Conservation (phyloP, 2,888 invertebrate species). For the Euclidia mi region DNA sequence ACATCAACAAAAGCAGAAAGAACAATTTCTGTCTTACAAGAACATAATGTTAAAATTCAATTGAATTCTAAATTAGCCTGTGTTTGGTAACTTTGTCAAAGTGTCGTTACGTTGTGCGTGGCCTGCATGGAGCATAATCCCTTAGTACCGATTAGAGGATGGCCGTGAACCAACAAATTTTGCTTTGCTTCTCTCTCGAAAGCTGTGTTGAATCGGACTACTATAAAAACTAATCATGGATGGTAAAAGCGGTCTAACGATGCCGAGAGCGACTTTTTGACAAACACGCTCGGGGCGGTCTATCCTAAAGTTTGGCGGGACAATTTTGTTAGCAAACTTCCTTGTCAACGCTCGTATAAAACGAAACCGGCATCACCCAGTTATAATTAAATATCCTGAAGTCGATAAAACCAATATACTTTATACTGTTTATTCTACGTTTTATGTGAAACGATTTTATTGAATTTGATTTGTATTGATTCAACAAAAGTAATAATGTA, state of each 20-base stretch:
- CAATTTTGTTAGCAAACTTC: constrained; percentile 75
- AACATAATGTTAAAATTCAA: constrained; percentile 41
- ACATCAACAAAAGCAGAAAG: constrained; percentile 9
- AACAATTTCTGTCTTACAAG: constrained; percentile 18
- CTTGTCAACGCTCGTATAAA: constrained; percentile 68
- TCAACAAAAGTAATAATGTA: no score
- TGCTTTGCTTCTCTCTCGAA: constrained; percentile 59
- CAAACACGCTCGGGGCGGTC: constrained; percentile 69
- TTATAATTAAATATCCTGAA: constrained; percentile 65
- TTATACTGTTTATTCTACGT: constrained; percentile 37
- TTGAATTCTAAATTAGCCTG: constrained; percentile 42
- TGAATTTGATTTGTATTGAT: background rate
- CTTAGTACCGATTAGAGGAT: constrained; percentile 48
- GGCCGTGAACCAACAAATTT: constrained; percentile 48
- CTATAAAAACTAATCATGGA: constrained; percentile 80
- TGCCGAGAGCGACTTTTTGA: constrained; percentile 72
- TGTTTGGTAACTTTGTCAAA: constrained; percentile 42
- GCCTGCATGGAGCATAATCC: constrained; percentile 41
- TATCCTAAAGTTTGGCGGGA: constrained; percentile 61
- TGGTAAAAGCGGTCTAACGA: constrained; percentile 74
- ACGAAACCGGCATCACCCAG: constrained; percentile 61
- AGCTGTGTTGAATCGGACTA: constrained; percentile 63
- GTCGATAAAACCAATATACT: constrained; percentile 51
- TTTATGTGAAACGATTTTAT: constrained; percentile 29
- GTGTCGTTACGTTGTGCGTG: constrained; percentile 42